Evolutionary conservation across 2,888 invertebrate genomes (phyloP).

Genomic region (Argyresthia goedartella): DNA sequence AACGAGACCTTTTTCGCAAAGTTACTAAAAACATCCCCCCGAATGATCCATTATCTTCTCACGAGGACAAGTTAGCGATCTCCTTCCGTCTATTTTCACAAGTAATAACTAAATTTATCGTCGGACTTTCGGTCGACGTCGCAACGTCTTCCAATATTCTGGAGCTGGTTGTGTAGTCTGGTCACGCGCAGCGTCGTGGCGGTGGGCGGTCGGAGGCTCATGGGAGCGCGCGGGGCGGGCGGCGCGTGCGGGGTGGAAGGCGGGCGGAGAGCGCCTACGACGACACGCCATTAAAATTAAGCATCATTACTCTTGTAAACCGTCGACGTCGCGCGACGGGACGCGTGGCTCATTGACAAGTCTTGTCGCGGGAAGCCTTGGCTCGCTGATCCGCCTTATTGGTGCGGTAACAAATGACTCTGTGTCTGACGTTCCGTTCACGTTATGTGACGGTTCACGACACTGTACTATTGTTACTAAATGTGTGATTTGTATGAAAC

Average conservation of each 20-base stretch:
- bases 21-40: conserved; percentile 59
- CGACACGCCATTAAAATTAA: conserved; percentile 70
- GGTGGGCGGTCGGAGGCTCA: conserved; percentile 19
- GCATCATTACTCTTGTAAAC: conserved; percentile 68
- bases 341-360: conserved; percentile 55
- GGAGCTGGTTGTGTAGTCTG: conserved; percentile 41
- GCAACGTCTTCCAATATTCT: conserved; percentile 57
- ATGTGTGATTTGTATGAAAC: not conserved
- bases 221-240: conserved; percentile 17
- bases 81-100: conserved; percentile 70
- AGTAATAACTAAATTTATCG: conserved; percentile 72
- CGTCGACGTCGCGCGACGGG: conserved; percentile 44
- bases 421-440: conserved; percentile 11
- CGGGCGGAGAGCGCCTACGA: conserved; percentile 21
- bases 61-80: conserved; percentile 69
- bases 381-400: conserved; percentile 58
- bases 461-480: not conserved
- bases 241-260: conserved; percentile 19
- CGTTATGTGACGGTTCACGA: not conserved
- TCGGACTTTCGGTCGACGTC: conserved; percentile 57
- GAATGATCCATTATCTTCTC: conserved; percentile 69
- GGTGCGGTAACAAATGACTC: conserved; percentile 54
- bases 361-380: conserved; percentile 43
- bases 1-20: conserved; percentile 58
- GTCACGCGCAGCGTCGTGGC: conserved; percentile 30